Base-by-base conservation (phyloP, 2,797 vertebrate genomes). In the Premnoplex brunnescens region DNA sequence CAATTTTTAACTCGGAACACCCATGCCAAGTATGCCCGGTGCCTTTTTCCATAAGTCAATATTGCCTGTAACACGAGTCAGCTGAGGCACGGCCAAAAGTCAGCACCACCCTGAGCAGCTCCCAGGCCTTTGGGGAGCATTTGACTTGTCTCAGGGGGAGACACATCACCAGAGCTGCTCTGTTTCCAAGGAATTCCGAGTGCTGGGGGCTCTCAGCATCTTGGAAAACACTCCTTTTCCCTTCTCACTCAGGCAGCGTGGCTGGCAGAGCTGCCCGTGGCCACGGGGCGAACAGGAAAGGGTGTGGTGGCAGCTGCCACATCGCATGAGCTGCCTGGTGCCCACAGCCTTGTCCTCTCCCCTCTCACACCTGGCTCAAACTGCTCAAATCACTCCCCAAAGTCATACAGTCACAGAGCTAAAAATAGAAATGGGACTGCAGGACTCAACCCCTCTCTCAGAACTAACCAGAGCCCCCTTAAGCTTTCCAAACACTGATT, bases 211-310 rank as follows among this genome's bases (percentile, higher is more conserved):
- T 54, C 58, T 28, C 80, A 30, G 55, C 21, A 27, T 2, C 30
- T 18, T 10, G 27, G 49, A 43, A 79, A 22, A 10, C 34, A 28
- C 62, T 30, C 24, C 43, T 68, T 66, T 9, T 7, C 44, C 52
- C 32, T n/a, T 26, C 44, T 12, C 13, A 0, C 55, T 39, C 10
- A 2, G 49, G 39, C 79, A 28, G 66, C 2, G 0, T 1, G 14
- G 54, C 92, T 75, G 82, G 41, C 69, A 49, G 46, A 20, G 64
- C 71, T 39, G 82, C 72, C 55, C 1, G 8, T 1, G 11, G 89
- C 69, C 89, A 30, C 67, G 22, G 44, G 56, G 56, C 3, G 0
- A 89, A 73, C 83, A 71, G 88, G 93, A 94, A 91, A 88, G 92
- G 95, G 91, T 30, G 93, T 6, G 79, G 93, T 8, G 49, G 52